These are phyloP conservation scores for Drosophila putrida DNA, from an alignment of 2,888 invertebrate genomes.

Conservation along the genomic window DNA sequence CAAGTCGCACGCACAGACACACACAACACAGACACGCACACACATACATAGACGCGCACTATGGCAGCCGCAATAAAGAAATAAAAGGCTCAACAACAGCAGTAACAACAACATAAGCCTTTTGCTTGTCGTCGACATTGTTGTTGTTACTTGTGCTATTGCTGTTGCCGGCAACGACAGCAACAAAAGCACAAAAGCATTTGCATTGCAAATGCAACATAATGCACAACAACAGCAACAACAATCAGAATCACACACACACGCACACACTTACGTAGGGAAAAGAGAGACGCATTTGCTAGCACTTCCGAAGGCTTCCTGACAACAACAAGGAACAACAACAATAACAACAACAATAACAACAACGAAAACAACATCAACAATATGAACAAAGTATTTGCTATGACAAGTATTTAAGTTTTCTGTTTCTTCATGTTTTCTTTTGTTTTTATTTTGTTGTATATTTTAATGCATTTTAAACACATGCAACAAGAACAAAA, in stretches of 20 bases:
- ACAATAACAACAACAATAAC: constrained; percentile 30
- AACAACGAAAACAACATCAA: constrained; percentile 32
- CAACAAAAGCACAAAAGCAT: constrained; percentile 76
- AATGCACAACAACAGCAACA: constrained; percentile 63
- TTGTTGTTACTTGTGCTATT: constrained; percentile 16
- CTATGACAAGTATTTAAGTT: constrained; percentile 72
- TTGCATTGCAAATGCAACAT: constrained; percentile 75
- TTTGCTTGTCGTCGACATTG: constrained; percentile 35
- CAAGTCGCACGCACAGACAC: constrained; percentile 29
- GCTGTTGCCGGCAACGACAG: constrained; percentile 38
- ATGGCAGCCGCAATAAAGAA: constrained; percentile 71
- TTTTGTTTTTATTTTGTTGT: neutral
- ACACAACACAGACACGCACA: constrained; percentile 17
- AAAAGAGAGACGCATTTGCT: constrained; percentile 55
- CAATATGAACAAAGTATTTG: constrained; percentile 54
- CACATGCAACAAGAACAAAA: constrained; percentile 3
- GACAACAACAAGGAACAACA: constrained; percentile 35
- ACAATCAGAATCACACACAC: constrained; percentile 33
- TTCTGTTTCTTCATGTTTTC: constrained; percentile 43
- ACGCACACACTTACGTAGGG: constrained; percentile 19
- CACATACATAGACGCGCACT: constrained; percentile 50
- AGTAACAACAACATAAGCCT: constrained; percentile 61
- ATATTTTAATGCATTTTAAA: constrained; percentile 28
- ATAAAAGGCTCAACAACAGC: constrained; percentile 67
- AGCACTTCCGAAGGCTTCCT: constrained; percentile 64